Evolutionary conservation across 2,113 vertebrate species (phyloP).

Genomic region (Anolis sagrei): DNA sequence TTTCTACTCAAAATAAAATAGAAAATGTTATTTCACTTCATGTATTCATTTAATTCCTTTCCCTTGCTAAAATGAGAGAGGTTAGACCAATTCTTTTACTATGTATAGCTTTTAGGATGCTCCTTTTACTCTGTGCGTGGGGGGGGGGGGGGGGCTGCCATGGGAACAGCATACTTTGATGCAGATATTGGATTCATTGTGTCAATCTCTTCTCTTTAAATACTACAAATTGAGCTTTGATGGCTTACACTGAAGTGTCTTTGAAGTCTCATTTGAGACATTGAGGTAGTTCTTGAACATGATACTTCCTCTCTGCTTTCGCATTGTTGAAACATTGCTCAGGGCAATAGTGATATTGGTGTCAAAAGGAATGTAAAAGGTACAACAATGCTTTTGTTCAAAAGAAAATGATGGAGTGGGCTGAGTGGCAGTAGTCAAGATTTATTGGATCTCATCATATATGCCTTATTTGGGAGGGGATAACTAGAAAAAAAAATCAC

Average conservation of each 20-base stretch:
- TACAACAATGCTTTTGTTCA: background rate
- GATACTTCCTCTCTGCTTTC: background rate
- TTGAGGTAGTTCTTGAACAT: rapidly evolving
- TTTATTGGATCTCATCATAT: background rate
- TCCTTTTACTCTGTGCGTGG: rapidly evolving
- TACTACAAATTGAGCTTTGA: background rate
- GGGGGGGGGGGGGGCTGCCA: rapidly evolving
- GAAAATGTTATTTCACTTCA: background rate
- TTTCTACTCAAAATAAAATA: background rate
- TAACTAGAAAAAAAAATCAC: too few species aligned
- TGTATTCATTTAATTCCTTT: background rate
- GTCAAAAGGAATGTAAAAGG: background rate
- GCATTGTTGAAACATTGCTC: rapidly evolving
- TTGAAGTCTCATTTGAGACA: background rate
- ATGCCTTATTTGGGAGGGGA: background rate
- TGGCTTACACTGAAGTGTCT: rapidly evolving
- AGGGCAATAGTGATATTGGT: background rate
- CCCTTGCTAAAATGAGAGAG: background rate
- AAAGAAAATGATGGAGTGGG: background rate
- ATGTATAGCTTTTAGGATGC: background rate
- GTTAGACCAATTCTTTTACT: background rate
- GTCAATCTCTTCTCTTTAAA: rapidly evolving
- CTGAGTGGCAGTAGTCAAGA: background rate
- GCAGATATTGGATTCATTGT: rapidly evolving
- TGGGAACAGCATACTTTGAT: background rate